These are phyloP conservation scores for Catajapyx aquilonaris DNA, from an alignment of 1,140 invertebrate genomes.

Conservation along the genomic window DNA sequence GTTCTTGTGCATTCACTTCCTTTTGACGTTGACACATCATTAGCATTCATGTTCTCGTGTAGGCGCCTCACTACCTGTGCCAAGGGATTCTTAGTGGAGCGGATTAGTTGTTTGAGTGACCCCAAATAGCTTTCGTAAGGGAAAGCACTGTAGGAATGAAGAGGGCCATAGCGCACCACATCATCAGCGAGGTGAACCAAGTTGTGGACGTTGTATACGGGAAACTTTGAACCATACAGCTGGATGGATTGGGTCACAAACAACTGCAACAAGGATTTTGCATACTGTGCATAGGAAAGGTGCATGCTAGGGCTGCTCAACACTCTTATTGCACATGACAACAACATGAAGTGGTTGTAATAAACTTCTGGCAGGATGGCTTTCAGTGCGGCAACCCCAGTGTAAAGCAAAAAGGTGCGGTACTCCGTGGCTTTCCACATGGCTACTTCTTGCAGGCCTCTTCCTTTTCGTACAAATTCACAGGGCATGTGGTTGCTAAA, in stretches of 20 bases:
- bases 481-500: slow-evolving; percentile 5
- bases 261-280: slow-evolving; percentile 12
- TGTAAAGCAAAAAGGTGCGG: slow-evolving; percentile 10
- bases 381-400: slow-evolving; percentile 8
- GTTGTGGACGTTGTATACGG: slow-evolving; percentile 21
- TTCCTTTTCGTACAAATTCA: slow-evolving; percentile 9
- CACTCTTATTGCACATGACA: slow-evolving; percentile 11
- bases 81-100: too few species aligned
- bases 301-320: slow-evolving; percentile 3
- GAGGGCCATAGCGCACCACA: slow-evolving; percentile 14
- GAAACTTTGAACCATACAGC: slow-evolving; percentile 15
- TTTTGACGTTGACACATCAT: too few species aligned
- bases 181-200: slow-evolving; percentile 19
- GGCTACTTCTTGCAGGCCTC: slow-evolving; percentile 5
- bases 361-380: neutral
- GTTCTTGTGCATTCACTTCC: too few species aligned
- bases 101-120: neutral
- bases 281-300: slow-evolving; percentile 10
- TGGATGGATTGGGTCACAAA: slow-evolving; percentile 15
- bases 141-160: slow-evolving; percentile 18
- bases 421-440: slow-evolving; percentile 11
- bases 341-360: slow-evolving; percentile 7
- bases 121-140: slow-evolving; percentile 18
- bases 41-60: too few species aligned
- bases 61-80: too few species aligned